phyloP scores from a whole-genome alignment of 2,797 vertebrate species.

The Sebastiscus tertius region DNA sequence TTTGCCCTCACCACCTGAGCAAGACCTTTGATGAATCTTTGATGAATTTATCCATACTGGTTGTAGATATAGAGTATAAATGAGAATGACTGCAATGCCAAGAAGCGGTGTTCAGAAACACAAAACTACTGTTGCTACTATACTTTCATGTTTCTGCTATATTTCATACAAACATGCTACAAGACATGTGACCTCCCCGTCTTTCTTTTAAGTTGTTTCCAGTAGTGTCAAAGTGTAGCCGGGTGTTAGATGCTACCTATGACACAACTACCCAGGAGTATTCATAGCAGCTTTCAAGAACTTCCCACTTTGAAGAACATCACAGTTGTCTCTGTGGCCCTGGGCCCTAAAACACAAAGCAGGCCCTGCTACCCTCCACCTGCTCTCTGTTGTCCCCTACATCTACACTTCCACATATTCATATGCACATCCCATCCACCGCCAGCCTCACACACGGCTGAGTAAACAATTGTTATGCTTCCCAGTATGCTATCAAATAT shows the following conservation, averaged over 20 bases:
- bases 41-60: background rate
- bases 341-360: slow-evolving; percentile 77
- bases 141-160: background rate
- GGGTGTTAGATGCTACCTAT: slow-evolving; percentile 41
- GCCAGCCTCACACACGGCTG: background rate
- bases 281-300: slow-evolving; percentile 71
- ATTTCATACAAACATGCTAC: background rate
- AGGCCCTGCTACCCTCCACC: background rate
- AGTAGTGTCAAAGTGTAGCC: background rate
- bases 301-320: slow-evolving; percentile 83
- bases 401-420: background rate
- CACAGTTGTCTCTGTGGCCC: slow-evolving; percentile 77
- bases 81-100: background rate
- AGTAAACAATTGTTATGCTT: background rate
- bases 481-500: background rate
- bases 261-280: slow-evolving; percentile 32
- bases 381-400: background rate
- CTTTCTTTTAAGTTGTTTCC: background rate
- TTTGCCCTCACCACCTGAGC: background rate
- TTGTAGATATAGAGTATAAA: background rate
- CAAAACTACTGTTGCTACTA: background rate
- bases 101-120: background rate
- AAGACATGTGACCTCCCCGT: background rate
- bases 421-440: background rate
- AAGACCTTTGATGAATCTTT: background rate